These are phyloP conservation scores for Babylonia areolata DNA, from an alignment of 1,140 invertebrate genomes.

Conservation along the genomic window DNA sequence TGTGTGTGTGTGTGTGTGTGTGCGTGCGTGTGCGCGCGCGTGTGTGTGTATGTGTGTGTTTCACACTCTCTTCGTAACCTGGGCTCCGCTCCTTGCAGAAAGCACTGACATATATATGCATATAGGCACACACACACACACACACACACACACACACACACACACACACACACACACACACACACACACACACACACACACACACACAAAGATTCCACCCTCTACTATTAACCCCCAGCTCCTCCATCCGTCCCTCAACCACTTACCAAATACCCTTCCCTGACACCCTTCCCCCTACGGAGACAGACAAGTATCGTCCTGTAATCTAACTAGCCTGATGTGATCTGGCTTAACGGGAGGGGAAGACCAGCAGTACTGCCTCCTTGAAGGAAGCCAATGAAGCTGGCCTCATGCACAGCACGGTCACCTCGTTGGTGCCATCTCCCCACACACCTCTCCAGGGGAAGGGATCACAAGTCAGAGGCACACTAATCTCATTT, in stretches of 20 bases:
- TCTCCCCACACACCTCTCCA: neutral
- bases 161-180: neutral
- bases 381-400: too few relatives aligned
- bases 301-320: neutral
- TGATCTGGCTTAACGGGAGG: neutral
- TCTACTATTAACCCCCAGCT: neutral
- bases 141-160: slow-evolving; percentile 20
- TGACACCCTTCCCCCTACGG: too few relatives aligned
- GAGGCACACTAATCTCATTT: neutral
- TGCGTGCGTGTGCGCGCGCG: neutral
- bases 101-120: neutral
- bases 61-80: neutral
- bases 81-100: neutral
- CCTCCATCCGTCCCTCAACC: neutral
- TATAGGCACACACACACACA: neutral
- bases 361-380: too few relatives aligned
- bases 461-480: neutral
- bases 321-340: neutral
- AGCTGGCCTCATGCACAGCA: too few relatives aligned
- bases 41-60: neutral
- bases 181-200: neutral
- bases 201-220: too few relatives aligned
- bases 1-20: neutral
- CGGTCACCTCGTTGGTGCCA: neutral
- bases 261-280: neutral